Conservation (phyloP, 92 coral and sea anemone species). For the Parazoanthus darwini region DNA sequence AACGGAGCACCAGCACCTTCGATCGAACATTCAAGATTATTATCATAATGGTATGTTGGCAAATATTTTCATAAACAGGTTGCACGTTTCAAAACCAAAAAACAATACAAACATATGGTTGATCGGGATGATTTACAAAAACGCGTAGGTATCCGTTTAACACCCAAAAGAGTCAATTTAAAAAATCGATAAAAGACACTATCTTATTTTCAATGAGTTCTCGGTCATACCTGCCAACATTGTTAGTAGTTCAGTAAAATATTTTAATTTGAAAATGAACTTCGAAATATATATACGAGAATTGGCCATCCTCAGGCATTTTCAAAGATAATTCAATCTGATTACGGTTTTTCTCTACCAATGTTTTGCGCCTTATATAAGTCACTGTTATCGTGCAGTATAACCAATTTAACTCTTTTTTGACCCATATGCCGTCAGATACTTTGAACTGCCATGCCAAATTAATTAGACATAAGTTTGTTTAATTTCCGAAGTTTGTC, state of each 20-base stretch:
- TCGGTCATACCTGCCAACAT: conserved; percentile 8
- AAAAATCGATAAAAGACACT: not conserved
- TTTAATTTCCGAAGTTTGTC: too few relatives aligned
- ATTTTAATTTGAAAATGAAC: too few relatives aligned
- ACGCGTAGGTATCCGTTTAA: not conserved
- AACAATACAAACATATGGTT: not conserved
- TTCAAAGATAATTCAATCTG: too few relatives aligned
- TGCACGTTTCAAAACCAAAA: not conserved
- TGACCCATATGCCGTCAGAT: too few relatives aligned
- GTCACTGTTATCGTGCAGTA: too few relatives aligned
- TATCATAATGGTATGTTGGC: not conserved
- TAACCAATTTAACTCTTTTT: too few relatives aligned
- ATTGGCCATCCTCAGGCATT: too few relatives aligned
- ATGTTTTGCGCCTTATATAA: too few relatives aligned
- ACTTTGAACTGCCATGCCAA: too few relatives aligned
- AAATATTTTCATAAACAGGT: not conserved
- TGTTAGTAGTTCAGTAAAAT: not conserved
- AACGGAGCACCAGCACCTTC: not conserved
- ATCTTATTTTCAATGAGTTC: not conserved
- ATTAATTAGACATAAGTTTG: too few relatives aligned
- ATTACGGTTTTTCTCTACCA: too few relatives aligned
- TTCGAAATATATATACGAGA: not conserved
- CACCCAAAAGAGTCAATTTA: not conserved
- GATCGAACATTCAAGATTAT: not conserved
- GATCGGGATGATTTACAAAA: too few relatives aligned